phyloP scores from a whole-genome alignment of 2,113 vertebrate genomes.

The Rhagologus leucostigma region DNA sequence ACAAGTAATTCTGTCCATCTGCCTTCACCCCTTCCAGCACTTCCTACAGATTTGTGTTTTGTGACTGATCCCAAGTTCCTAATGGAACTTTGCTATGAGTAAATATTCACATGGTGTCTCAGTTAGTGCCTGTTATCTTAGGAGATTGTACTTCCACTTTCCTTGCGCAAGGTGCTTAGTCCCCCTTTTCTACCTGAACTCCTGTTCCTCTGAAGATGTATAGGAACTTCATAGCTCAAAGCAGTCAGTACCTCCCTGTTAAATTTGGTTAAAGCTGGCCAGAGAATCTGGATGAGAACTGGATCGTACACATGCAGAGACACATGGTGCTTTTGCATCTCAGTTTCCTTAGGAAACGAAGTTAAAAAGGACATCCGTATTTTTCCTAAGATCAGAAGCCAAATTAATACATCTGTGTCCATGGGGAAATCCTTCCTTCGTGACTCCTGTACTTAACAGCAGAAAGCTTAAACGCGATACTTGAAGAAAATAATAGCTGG shows the following conservation, averaged over 20 bases:
- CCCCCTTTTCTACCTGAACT: not conserved
- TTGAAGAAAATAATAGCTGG: not conserved
- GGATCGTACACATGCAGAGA: not conserved
- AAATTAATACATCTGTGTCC: not conserved
- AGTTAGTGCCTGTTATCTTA: not conserved
- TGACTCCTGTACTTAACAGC: not conserved
- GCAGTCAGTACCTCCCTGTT: not conserved
- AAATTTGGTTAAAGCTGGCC: not conserved
- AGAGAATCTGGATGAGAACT: not conserved
- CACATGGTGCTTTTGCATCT: not conserved
- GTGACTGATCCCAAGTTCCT: not conserved
- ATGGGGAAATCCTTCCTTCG: not conserved
- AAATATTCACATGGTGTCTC: not conserved
- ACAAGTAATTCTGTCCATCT: not conserved
- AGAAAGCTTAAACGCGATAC: not conserved
- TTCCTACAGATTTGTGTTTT: not conserved
- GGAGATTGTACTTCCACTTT: not conserved
- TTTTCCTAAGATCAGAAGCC: slow-evolving; percentile 26
- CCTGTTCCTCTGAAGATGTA: not conserved
- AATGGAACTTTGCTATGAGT: not conserved
- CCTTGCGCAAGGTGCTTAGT: not conserved
- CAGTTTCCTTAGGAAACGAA: not conserved
- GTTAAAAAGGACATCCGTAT: not conserved
- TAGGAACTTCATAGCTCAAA: not conserved
- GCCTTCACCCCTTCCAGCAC: not conserved